Base-by-base conservation (phyloP, 2,888 invertebrate genomes). In the Dioctria rufipes region DNA sequence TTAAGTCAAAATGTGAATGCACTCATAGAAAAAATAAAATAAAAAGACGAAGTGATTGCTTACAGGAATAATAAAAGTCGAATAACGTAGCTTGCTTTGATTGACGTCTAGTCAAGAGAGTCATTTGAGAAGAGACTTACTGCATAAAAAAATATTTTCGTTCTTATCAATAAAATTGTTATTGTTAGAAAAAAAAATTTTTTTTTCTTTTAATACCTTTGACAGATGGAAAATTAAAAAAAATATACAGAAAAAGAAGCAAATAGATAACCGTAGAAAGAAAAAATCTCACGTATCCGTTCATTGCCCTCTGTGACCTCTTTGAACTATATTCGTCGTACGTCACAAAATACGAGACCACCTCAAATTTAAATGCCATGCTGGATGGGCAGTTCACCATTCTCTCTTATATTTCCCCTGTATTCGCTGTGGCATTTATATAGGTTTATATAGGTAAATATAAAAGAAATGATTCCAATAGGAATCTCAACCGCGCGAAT, bases 281-380 rank as follows among this genome's bases (percentile, higher is more conserved):
- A 58, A 60, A 58, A 75, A 58, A 60, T 49, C 37, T 25, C 63
- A 46, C 80, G 83, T 82, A 25, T 25, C 83, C 81, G 84, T 84
- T 84, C 84, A 84, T 83, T 84, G 83, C 84, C 84, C 84, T 84
- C 83, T 82, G 82, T 84, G 84, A 83, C 84, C 84, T 84, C 83
- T 84, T 84, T 84, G 83, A 83, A 83, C 84, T 83, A 82, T 82
- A 83, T 83, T 79, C 46, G 37, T 58, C 46, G 37, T 58, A 67
- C 67, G 67, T 79, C 60, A 78, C 58, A 58, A 67, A 67, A 61
- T 77, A 77, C 77, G 61, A 61, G 77, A 61, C 77, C 63, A 63
- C 63, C 77, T 77, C 63, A 63, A 77, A 25, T 25, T 25, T 25
- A 25, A 25, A 77, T 63, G 77, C 49, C 63, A 39, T 77, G 77